These are phyloP conservation scores for Scytalopus superciliaris DNA, from an alignment of 2,113 vertebrate genomes.

Conservation along the genomic window DNA sequence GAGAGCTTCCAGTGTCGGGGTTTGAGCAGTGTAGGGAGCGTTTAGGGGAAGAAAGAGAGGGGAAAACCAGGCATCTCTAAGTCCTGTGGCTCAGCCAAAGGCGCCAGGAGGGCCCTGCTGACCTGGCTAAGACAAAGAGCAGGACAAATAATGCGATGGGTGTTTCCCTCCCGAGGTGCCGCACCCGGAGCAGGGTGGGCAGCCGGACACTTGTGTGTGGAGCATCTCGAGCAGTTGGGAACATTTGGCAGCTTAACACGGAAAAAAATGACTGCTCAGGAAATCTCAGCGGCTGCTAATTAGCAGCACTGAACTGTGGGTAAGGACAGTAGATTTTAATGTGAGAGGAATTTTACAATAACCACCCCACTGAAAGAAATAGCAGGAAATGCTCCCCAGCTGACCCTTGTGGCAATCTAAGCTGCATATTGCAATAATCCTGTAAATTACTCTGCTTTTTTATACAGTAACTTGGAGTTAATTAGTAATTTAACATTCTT, in stretches of 20 bases:
- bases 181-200: conserved; percentile 27
- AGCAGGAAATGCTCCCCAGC: conserved; percentile 77
- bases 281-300: conserved; percentile 80
- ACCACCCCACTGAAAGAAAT: conserved; percentile 64
- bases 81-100: not conserved
- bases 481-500: conserved; percentile 89
- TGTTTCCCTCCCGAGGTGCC: conserved; percentile 26
- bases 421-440: conserved; percentile 84
- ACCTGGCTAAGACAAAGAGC: not conserved
- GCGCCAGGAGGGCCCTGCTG: not conserved
- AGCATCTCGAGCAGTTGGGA: conserved; percentile 64
- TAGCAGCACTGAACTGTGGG: conserved; percentile 85
- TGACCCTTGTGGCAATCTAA: conserved; percentile 83
- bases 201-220: conserved; percentile 58
- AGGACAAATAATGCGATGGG: not conserved
- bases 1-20: conserved; percentile 31
- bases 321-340: conserved; percentile 80
- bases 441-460: conserved; percentile 85
- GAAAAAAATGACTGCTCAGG: conserved; percentile 75
- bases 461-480: conserved; percentile 85
- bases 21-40: not conserved
- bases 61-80: not conserved
- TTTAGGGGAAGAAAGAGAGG: not conserved
- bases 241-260: conserved; percentile 75
- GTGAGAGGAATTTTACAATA: conserved; percentile 79